phyloP scores from a whole-genome alignment of 2,113 vertebrate genomes.

The Dunckerocampus dactyliophorus region DNA sequence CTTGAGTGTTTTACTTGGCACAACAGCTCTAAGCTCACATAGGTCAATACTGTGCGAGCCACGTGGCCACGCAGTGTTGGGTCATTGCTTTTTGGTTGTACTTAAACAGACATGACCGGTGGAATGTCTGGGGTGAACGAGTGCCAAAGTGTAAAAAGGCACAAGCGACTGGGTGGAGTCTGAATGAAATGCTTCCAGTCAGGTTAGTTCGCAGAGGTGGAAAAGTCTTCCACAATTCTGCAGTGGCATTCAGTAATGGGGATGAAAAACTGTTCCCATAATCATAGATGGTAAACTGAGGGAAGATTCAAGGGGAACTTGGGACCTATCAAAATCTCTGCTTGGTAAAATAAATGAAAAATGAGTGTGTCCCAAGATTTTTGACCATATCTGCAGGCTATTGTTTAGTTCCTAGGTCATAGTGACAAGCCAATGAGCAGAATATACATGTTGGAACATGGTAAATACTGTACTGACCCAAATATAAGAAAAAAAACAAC shows the following conservation, averaged over 20 bases:
- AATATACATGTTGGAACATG: too few relatives aligned
- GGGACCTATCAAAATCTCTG: too few relatives aligned
- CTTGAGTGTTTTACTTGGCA: slow-evolving; percentile 4
- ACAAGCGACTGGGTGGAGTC: slow-evolving; percentile 1
- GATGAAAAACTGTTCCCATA: too few relatives aligned
- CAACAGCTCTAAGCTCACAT: slow-evolving; percentile 11
- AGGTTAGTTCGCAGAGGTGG: background rate
- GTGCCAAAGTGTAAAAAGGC: slow-evolving; percentile 16
- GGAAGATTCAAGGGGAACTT: too few relatives aligned
- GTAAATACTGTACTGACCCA: too few relatives aligned
- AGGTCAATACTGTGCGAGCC: slow-evolving; percentile 20
- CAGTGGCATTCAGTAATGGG: background rate
- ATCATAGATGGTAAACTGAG: too few relatives aligned
- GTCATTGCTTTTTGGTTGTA: slow-evolving; percentile 21
- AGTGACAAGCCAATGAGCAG: too few relatives aligned
- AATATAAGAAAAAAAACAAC: too few relatives aligned
- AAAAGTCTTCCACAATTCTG: background rate
- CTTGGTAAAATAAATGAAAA: too few relatives aligned
- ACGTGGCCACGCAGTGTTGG: slow-evolving; percentile 19
- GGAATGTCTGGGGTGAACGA: slow-evolving; percentile 15
- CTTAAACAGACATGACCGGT: slow-evolving; percentile 12
- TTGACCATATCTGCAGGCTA: too few relatives aligned
- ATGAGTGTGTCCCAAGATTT: too few relatives aligned
- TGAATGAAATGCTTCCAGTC: slow-evolving; percentile 28
- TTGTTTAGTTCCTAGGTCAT: too few relatives aligned